A percentile compares a stretch with the other conserved stretches of the same genome.
Conservation (phyloP, 2,888 invertebrate species). For the Drosophila tripunctata region DNA sequence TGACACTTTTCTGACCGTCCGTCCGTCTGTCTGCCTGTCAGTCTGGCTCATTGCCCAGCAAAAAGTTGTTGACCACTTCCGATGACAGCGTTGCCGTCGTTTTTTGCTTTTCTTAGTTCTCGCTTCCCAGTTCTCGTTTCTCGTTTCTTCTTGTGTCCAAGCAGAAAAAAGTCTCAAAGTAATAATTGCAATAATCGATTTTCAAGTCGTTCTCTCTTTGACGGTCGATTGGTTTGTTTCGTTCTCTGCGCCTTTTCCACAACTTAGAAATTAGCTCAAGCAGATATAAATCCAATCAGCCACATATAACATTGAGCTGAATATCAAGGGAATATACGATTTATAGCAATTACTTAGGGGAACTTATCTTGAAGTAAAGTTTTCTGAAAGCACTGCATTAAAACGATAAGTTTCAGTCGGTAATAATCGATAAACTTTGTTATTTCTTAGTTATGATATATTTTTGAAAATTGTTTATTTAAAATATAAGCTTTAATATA, state of each 20-base stretch:
- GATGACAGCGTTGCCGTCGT: conserved; percentile 24
- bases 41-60: conserved; percentile 6
- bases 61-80: conserved; percentile 38
- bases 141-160: conserved; percentile 29
- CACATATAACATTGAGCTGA: not conserved
- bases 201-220: conserved; percentile 16
- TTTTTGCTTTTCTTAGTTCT: not conserved
- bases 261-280: not conserved
- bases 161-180: conserved; percentile 46
- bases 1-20: conserved; percentile 30
- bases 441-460: too few species aligned
- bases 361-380: too few species aligned
- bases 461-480: too few species aligned
- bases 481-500: too few species aligned
- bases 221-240: conserved; percentile 8
- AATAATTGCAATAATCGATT: conserved; percentile 60
- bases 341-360: not conserved
- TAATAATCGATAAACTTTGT: too few species aligned
- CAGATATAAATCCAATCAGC: not conserved
- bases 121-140: conserved; percentile 9
- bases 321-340: not conserved
- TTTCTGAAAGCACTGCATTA: too few species aligned
- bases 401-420: too few species aligned
- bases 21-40: conserved; percentile 1
- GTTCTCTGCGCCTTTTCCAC: not conserved